These are phyloP conservation scores for Lasioglossum albipes DNA, from an alignment of 1,140 invertebrate genomes.

Conservation along the genomic window DNA sequence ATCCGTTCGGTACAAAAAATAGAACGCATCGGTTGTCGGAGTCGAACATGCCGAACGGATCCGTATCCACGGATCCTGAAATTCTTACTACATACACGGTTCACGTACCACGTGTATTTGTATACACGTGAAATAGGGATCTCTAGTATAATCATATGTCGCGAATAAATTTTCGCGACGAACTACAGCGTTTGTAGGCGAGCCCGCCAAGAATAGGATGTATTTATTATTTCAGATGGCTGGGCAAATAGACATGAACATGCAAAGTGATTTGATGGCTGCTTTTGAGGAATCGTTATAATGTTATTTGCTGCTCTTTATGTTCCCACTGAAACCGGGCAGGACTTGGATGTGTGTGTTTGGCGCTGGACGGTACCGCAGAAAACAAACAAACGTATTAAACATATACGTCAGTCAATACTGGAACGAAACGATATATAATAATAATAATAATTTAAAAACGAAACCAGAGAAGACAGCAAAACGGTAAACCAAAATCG, in stretches of 20 bases:
- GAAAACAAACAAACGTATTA: conserved; percentile 61
- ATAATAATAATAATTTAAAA: conserved; percentile 35
- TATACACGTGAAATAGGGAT: no score
- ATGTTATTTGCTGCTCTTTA: conserved; percentile 73
- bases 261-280: conserved; percentile 98
- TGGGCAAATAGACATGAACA: conserved; percentile 98
- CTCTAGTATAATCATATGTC: no score
- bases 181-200: conserved; percentile 17
- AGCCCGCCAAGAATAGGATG: conserved; percentile 66
- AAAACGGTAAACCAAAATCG: conserved; percentile 26
- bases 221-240: conserved; percentile 89
- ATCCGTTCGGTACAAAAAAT: no score
- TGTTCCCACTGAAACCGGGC: conserved; percentile 62
- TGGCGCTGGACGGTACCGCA: conserved; percentile 59
- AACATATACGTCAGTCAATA: conserved; percentile 45
- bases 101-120: no score
- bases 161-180: conserved; percentile 1
- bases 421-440: conserved; percentile 39
- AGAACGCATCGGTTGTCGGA: no score
- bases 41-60: no score
- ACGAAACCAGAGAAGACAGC: not conserved
- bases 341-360: conserved; percentile 65
- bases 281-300: conserved; percentile 97
- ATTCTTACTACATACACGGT: no score
- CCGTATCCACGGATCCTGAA: no score